phyloP scores from a whole-genome alignment of 2,888 invertebrate genomes.

The Athalia rosae region DNA sequence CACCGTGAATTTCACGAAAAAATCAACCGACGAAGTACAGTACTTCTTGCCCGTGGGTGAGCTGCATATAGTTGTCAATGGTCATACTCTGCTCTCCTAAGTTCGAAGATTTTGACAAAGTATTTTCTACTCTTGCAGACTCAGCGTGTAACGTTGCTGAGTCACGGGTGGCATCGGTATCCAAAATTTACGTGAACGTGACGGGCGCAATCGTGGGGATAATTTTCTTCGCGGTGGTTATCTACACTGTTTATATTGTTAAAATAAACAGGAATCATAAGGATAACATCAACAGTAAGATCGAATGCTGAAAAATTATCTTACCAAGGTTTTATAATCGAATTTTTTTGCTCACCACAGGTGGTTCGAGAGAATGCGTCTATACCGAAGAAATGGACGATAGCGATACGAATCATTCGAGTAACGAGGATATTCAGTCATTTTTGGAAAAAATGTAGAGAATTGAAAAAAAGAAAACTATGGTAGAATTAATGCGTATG shows the following conservation, averaged over 20 bases:
- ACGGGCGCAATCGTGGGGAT: neutral
- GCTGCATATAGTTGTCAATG: no score
- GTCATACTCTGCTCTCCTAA: no score
- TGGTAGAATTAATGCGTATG: no score
- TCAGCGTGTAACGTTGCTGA: neutral
- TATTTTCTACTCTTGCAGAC: constrained; percentile 38
- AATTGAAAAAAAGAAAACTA: no score
- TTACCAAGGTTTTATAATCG: neutral
- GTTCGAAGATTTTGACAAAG: no score
- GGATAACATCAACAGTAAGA: neutral
- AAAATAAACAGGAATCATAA: neutral
- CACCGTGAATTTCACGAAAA: no score
- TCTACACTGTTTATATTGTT: neutral
- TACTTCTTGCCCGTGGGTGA: no score
- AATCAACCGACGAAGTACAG: no score
- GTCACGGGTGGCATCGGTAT: neutral
- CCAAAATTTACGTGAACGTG: neutral
- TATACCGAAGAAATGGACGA: constrained; percentile 6
- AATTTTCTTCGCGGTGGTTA: neutral
- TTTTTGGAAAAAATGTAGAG: no score
- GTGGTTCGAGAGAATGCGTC: constrained; percentile 27
- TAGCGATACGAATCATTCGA: neutral
- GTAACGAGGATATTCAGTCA: constrained; percentile 12
- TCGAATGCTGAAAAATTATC: neutral
- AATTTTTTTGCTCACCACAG: neutral